Evolutionary conservation across 92 coral and sea anemone genomes (phyloP), one percentile per base, ranked within the genome.

Genomic region (Umimayanthus kanabou): DNA sequence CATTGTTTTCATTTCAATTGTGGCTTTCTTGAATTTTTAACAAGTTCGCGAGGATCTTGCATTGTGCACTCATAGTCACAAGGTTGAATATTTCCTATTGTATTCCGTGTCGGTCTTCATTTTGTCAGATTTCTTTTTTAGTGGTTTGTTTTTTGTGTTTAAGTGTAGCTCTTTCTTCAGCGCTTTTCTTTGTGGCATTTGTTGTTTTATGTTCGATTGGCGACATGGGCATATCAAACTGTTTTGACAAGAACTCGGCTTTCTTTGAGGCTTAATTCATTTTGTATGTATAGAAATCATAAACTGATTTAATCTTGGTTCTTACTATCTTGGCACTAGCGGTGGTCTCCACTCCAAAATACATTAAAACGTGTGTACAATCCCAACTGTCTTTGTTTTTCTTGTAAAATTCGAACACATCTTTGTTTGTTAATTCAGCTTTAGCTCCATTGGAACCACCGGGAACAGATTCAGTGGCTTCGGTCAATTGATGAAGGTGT

Each of bases 171-270:
- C 80, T 43, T 23, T 77, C 80, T 77, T 77, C 23, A 42, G 45
- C 45, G 80, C 80, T n/a, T 22, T 77, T 42, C 45, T 77, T 23
- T 30, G 25, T 77, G 80, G 80, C 29, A 39, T 77, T 77, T 64
- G 43, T 18, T 8, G 57, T 43, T 18, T 43, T 77, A 43, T 39
- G 58, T 77, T 77, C 80, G 58, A 77, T 47, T 43, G 18, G 80
- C 33, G 80, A 77, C 61, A 77, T 43, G 30, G 80, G 80, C 64
- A 77, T 47, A 77, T 45, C 80, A 45, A 77, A 77, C 80, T 43
- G 29, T 45, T 77, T 77, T 77, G 80, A 43, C 80, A 77, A 77
- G 61, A 43, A 77, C 20, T 77, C 30, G 23, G 80, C 9, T 77
- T 45, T 77, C 80, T 77, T 77, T 29, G 76, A 72, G 1, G 80